Evolutionary conservation across 2,888 invertebrate species (phyloP).

Genomic region (Hydrotaea cyrtoneurina): DNA sequence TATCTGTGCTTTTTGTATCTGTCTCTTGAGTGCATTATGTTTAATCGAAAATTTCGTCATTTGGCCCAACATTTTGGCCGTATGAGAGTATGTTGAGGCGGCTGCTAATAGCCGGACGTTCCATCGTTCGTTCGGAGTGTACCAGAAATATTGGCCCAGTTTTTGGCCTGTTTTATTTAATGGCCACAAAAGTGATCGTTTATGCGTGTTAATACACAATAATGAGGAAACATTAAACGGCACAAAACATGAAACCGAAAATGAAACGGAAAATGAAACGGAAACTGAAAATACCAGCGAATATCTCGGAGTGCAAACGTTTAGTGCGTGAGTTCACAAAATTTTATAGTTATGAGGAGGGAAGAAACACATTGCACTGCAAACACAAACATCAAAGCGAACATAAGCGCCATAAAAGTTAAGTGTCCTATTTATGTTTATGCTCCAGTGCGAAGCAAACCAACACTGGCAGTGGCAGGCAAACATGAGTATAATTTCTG

Average conservation of each 20-base stretch:
- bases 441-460: neutral
- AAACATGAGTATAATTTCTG: constrained; percentile 1
- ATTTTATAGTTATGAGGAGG: constrained; percentile 30
- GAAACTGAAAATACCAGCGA: neutral
- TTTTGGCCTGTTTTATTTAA: constrained; percentile 52
- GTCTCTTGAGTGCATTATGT: constrained; percentile 35
- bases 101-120: neutral
- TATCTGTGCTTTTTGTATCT: constrained; percentile 31
- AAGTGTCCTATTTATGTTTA: constrained; percentile 32
- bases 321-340: constrained; percentile 48
- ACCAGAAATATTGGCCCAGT: constrained; percentile 43
- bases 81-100: constrained; percentile 8
- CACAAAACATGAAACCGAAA: neutral
- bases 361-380: neutral
- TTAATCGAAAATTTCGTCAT: constrained; percentile 36
- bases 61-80: constrained; percentile 36
- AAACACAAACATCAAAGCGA: neutral
- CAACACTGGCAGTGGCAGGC: neutral
- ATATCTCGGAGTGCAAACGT: constrained; percentile 17
- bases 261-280: neutral
- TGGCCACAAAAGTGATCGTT: constrained; percentile 45
- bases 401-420: constrained; percentile 23
- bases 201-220: constrained; percentile 47
- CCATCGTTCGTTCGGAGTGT: neutral
- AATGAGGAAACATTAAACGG: constrained; percentile 45